phyloP scores from a whole-genome alignment of 2,888 invertebrate genomes.

The Chaetogeoica ovagalla region DNA sequence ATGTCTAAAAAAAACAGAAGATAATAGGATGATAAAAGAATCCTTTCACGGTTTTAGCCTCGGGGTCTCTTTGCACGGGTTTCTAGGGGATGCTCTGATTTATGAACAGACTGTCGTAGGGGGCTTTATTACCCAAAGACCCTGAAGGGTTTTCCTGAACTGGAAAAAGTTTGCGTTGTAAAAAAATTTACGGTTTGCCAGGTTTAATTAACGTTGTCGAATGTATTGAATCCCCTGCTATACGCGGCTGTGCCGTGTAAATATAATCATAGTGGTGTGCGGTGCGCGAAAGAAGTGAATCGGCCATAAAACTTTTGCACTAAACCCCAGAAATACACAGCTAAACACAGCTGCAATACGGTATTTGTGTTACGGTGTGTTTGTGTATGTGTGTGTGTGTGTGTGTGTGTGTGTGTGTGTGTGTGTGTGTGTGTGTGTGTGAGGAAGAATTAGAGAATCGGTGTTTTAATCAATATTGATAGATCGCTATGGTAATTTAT shows the following conservation, averaged over 20 bases:
- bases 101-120: conserved; percentile 5
- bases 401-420: too few species aligned
- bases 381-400: too few species aligned
- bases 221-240: conserved; percentile 25
- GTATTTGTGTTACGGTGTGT: too few species aligned
- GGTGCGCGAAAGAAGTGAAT: neutral
- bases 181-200: conserved; percentile 31
- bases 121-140: conserved; percentile 12
- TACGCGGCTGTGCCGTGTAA: neutral
- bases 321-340: neutral
- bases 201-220: conserved; percentile 44
- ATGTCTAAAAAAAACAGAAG: neutral
- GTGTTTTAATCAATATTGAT: too few species aligned
- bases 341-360: neutral
- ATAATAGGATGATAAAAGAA: conserved; percentile 52
- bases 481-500: too few species aligned
- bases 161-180: conserved; percentile 31
- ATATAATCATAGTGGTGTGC: neutral
- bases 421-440: too few species aligned
- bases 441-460: too few species aligned
- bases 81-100: conserved; percentile 41
- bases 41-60: conserved; percentile 22
- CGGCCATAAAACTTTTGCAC: neutral
- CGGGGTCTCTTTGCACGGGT: conserved; percentile 30
- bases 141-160: conserved; percentile 9